Base-by-base conservation (phyloP, 2,797 vertebrate species). In the Aeoliscus strigatus region DNA sequence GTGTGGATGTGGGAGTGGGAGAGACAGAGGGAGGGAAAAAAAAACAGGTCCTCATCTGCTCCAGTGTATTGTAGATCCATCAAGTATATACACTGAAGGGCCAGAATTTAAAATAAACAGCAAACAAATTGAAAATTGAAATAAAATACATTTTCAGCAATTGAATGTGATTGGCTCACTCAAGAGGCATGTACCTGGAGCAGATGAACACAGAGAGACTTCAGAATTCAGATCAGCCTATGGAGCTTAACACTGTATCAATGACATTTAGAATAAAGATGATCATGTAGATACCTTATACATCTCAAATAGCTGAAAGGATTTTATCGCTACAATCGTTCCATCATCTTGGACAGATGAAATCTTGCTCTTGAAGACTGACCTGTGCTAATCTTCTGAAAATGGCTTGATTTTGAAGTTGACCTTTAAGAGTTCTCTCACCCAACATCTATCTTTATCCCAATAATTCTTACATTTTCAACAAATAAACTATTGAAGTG, bases 361-460 rank as follows among this genome's bases (percentile, higher is more conserved):
- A 70, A 80, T 77, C 75, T 63, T 24, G 24, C 44, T 55, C 67
- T 77, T 73, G 36, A 66, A 51, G 27, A 49, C 39, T 34, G 30
- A 50, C 52, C 49, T 21, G 27, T 12, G 0, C 41, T 31, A 17
- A 39, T 60, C 39, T 54, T 73, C 72, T 70, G 46, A 73, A 73
- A 62, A 50, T 27, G n/a, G 39, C 38, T 27, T 46, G 59, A 53
- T 67, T 79, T 77, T 60, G 33, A 60, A 48, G 31, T 65, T 80
- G 76, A 83, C 83, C 77, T 83, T 83, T 81, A 66, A 73, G 41
- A 54, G 24, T 5, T 30, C 31, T 60, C 28, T 15, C 25, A 72
- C 40, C 34, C 14, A 31, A 39, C 47, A 53, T 60, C 6, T 49
- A 4, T 46, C 32, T 28, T 69, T n/a, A n/a, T n/a, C n/a, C n/a